Evolutionary conservation across 2,888 invertebrate genomes (phyloP), one percentile per base, ranked within the genome.

Genomic region (Meta bourneti): DNA sequence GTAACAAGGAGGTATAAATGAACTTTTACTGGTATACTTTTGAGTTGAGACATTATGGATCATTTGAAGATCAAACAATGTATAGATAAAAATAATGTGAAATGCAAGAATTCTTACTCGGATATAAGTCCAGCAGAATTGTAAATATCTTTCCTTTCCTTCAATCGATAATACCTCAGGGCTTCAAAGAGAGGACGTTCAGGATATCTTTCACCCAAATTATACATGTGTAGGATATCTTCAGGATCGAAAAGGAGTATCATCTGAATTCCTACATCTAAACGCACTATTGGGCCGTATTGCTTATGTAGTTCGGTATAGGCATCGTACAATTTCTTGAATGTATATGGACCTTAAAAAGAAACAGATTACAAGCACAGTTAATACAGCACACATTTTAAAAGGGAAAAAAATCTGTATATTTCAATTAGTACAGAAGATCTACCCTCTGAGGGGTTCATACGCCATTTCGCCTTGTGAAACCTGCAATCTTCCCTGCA

Each of bases 121-220:
- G 89, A 96, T 16, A 96, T 96, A 7, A 96, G 95, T 13, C 96
- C 96, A 11, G 95, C 95, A 90, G 96, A 96, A 13, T 94, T 94
- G 93, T 95, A 95, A 20, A 49, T 19, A 7, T 93, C 93, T 93
- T 95, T 93, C 51, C 95, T 94, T 16, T 94, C 93, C 90, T 95
- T 94, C 92, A 95, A 94, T 75, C 96, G 94, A 93, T 96, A 96
- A 92, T 95, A 94, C 86, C 95, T 94, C 8, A 96, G 94, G 0
- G 96, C 96, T 72, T 96, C 95, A 93, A 96, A 95, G 5, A 96
- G 95, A 1, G 96, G 95, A 61, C 96, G 95, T 88, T 95, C 93
- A 0, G 96, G 96, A 80, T 94, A 94, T 93, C 95, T 95, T 9
- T 96, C 96, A 93, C 96, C 96, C 85, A 95, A 94, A 82, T 95